Evolutionary conservation across 64 coral and sea anemone genomes (phyloP).

Genomic region (Anthopleura sola): DNA sequence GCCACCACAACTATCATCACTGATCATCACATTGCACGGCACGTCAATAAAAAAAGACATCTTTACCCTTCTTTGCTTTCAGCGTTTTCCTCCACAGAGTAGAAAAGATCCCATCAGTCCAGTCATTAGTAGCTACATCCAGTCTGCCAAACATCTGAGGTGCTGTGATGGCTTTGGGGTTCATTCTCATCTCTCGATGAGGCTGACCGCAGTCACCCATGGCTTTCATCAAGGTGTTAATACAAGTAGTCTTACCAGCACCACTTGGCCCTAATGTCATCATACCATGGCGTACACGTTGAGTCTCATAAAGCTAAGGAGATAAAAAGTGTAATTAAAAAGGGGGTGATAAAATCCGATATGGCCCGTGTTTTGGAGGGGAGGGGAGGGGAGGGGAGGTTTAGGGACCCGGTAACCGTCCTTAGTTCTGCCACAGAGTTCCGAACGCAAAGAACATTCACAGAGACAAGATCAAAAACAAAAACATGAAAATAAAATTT

Average conservation of each 20-base stretch:
- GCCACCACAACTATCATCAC: too few species aligned
- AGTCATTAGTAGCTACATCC: conserved; percentile 87
- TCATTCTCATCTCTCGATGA: conserved; percentile 94
- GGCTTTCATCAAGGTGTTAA: conserved; percentile 85
- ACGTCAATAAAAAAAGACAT: too few species aligned
- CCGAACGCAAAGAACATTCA: too few species aligned
- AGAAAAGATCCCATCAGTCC: conserved; percentile 85
- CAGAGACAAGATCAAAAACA: too few species aligned
- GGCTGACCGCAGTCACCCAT: conserved; percentile 94
- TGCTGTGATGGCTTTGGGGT: conserved; percentile 90
- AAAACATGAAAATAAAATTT: too few species aligned
- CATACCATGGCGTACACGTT: conserved; percentile 95
- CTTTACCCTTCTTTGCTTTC: conserved; percentile 79
- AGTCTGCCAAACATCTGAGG: conserved; percentile 89
- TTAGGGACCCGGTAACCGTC: too few species aligned
- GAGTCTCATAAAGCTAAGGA: conserved; percentile 74
- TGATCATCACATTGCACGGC: too few species aligned
- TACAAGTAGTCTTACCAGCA: conserved; percentile 80
- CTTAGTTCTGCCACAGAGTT: too few species aligned
- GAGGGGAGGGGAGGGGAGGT: too few species aligned
- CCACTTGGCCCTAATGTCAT: conserved; percentile 88
- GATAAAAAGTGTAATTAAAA: neutral
- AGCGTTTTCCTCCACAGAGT: conserved; percentile 82
- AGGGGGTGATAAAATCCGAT: too few species aligned
- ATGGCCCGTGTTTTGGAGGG: too few species aligned